A percentile compares a stretch with the other conserved stretches of the same genome.
Evolutionary conservation across 2,888 invertebrate species (phyloP).

Genomic region (Orthosia gothica): DNA sequence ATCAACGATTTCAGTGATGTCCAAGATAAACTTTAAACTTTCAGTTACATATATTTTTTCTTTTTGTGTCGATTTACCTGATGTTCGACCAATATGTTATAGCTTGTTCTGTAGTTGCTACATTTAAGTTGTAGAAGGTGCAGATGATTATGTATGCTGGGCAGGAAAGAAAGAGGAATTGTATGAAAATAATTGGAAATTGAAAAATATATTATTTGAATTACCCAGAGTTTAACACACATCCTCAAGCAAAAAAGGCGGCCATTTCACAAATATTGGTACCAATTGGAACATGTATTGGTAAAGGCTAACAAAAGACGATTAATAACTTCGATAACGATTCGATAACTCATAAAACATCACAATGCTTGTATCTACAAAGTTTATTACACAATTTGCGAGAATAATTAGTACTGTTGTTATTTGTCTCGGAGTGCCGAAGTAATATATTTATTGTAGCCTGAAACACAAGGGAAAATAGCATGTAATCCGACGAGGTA

Average conservation of each 20-base stretch:
- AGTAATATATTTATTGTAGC: conserved; percentile 50
- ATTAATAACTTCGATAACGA: conserved; percentile 35
- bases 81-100: no score
- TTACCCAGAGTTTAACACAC: neutral
- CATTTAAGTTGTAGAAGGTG: no score
- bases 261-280: neutral
- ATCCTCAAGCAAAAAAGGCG: no score
- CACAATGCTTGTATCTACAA: conserved; percentile 23
- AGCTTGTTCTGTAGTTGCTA: no score
- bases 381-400: conserved; percentile 47
- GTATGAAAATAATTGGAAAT: no score
- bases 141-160: no score
- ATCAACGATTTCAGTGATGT: no score
- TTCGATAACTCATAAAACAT: conserved; percentile 39
- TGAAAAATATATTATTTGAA: no score
- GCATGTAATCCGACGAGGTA: conserved; percentile 31
- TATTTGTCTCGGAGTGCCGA: conserved; percentile 36
- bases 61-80: no score
- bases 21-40: no score
- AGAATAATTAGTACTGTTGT: conserved; percentile 50
- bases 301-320: conserved; percentile 20
- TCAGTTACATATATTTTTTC: no score
- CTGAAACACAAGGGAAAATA: conserved; percentile 34
- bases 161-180: no score
- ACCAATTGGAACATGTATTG: neutral